Conservation (phyloP, 1,140 invertebrate species). For the Polypedilum vanderplanki region DNA sequence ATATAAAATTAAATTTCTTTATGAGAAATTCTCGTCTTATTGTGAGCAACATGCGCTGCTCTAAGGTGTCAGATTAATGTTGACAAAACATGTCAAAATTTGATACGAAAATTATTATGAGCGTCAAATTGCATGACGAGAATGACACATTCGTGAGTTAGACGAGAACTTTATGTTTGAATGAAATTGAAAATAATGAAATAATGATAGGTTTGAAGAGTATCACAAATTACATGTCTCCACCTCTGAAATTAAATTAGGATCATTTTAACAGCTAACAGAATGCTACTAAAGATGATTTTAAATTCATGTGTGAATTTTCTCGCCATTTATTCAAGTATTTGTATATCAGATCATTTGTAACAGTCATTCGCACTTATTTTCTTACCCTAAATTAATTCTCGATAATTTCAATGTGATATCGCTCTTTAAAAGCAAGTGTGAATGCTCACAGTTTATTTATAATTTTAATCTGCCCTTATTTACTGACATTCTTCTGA, state of each 20-base stretch:
- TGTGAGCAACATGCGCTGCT: background rate
- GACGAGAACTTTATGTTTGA: background rate
- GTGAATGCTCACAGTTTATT: background rate
- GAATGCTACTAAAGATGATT: no score
- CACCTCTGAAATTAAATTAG: background rate
- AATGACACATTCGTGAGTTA: background rate
- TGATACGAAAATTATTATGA: constrained; percentile 8
- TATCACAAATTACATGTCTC: constrained; percentile 4
- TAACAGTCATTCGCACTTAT: constrained; percentile 22
- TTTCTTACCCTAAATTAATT: background rate
- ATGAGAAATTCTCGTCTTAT: background rate
- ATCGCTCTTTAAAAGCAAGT: background rate
- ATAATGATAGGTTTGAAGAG: background rate
- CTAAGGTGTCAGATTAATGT: background rate
- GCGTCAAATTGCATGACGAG: constrained; percentile 2
- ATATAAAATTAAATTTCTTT: background rate
- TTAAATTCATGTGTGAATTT: no score
- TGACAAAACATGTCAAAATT: constrained; percentile 19
- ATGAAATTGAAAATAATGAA: constrained; percentile 2
- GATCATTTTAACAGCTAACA: no score
- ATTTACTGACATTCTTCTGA: background rate
- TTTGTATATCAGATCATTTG: background rate
- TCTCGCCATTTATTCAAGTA: background rate
- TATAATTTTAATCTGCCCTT: constrained; percentile 11
- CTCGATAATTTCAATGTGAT: background rate